Conservation (phyloP, 92 coral and sea anemone species). For the Metridium senile region DNA sequence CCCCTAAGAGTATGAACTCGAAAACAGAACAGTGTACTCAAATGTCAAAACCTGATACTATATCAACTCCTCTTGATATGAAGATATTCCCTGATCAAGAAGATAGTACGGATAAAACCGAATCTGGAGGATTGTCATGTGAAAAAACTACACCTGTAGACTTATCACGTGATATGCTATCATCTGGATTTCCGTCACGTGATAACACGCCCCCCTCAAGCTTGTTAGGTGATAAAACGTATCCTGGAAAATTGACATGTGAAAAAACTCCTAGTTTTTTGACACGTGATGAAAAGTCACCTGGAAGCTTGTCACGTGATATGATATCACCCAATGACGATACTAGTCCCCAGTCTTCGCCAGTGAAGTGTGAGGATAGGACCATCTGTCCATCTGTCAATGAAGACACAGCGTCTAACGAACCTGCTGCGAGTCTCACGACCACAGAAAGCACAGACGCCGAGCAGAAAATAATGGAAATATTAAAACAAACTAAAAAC, state of each 20-base stretch:
- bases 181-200: neutral
- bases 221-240: neutral
- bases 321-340: neutral
- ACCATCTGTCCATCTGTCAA: neutral
- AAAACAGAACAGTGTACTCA: neutral
- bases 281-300: neutral
- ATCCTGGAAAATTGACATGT: neutral
- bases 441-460: neutral
- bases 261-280: neutral
- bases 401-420: neutral
- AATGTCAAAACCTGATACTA: neutral
- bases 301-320: neutral
- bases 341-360: neutral
- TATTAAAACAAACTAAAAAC: neutral
- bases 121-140: no score
- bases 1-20: neutral
- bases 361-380: neutral
- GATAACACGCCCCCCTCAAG: neutral
- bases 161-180: neutral
- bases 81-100: neutral
- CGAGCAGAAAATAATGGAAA: neutral
- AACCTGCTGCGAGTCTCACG: neutral
- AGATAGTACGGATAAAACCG: no score
- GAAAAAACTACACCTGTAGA: neutral
- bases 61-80: neutral